These are phyloP conservation scores for Caenorhabditis afra DNA, from an alignment of 2,888 invertebrate genomes.

Conservation along the genomic window DNA sequence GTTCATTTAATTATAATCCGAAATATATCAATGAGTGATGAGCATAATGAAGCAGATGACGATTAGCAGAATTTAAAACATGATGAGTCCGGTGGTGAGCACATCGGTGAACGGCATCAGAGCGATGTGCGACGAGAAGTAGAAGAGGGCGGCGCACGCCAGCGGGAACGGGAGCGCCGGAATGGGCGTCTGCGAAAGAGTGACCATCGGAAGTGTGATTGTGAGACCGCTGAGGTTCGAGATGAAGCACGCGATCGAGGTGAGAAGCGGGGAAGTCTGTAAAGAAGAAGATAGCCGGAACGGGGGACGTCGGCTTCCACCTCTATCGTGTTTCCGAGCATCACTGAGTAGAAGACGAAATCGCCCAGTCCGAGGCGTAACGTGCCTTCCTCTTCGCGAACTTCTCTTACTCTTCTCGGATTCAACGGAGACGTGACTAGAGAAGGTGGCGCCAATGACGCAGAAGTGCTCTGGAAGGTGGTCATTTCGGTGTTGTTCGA, in stretches of 20 bases:
- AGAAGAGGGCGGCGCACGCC: slow-evolving; percentile 35
- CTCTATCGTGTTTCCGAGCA: slow-evolving; percentile 16
- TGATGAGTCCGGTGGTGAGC: slow-evolving; percentile 8
- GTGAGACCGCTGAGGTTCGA: slow-evolving; percentile 47
- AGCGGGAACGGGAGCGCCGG: slow-evolving; percentile 55
- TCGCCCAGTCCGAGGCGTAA: slow-evolving; percentile 54
- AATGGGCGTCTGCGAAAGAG: slow-evolving; percentile 32
- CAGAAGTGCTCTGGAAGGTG: slow-evolving; percentile 10
- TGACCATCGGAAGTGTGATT: slow-evolving; percentile 51
- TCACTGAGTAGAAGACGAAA: slow-evolving; percentile 56
- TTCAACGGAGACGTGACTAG: not conserved
- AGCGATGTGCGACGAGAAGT: slow-evolving; percentile 49
- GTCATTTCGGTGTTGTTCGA: slow-evolving; percentile 32
- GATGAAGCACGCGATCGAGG: slow-evolving; percentile 40
- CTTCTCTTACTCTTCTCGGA: slow-evolving; percentile 16
- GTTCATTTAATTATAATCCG: too few species aligned
- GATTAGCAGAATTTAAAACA: slow-evolving; percentile 11
- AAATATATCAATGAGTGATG: too few species aligned
- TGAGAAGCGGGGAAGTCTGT: slow-evolving; percentile 29
- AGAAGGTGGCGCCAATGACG: not conserved
- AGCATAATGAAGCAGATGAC: not conserved
- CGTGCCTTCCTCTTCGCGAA: slow-evolving; percentile 35
- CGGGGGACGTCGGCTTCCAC: not conserved
- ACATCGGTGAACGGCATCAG: slow-evolving; percentile 41
- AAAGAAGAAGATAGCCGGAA: not conserved